A percentile compares a stretch with the other conserved stretches of the same genome.
Conservation (phyloP, 2,113 vertebrate genomes). For the Brachionichthys hirsutus region DNA sequence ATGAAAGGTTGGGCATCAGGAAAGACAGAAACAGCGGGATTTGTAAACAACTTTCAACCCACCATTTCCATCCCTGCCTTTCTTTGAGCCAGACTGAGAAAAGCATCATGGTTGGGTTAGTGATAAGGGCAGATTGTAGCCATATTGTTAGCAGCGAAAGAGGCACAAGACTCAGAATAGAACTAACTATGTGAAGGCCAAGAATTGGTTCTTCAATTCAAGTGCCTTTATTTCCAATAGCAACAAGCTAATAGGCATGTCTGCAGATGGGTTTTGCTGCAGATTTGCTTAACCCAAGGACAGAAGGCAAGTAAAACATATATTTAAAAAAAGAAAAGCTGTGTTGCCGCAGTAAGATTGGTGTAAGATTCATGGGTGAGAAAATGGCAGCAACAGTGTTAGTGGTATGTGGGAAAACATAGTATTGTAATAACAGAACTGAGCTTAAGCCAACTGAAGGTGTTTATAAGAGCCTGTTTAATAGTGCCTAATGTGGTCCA, state of each 20-base stretch:
- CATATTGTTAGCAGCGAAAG: slow-evolving; percentile 48
- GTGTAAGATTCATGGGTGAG: slow-evolving; percentile 4
- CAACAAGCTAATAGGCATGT: slow-evolving; percentile 64
- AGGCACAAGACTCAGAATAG: slow-evolving; percentile 52
- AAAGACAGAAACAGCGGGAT: slow-evolving; percentile 36
- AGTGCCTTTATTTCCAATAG: slow-evolving; percentile 61
- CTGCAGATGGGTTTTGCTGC: slow-evolving; percentile 49
- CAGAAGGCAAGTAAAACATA: slow-evolving; percentile 42
- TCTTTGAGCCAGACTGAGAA: slow-evolving; percentile 42
- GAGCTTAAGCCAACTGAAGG: not conserved
- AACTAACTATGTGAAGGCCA: slow-evolving; percentile 59
- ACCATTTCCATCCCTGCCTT: slow-evolving; percentile 13
- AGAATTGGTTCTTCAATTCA: slow-evolving; percentile 54
- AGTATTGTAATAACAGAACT: not conserved
- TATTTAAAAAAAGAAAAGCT: slow-evolving; percentile 3
- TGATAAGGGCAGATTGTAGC: slow-evolving; percentile 58
- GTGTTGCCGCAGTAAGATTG: slow-evolving; percentile 30
- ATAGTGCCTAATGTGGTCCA: slow-evolving; percentile 14
- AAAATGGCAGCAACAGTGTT: not conserved
- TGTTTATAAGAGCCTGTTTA: not conserved
- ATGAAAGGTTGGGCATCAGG: slow-evolving; percentile 21
- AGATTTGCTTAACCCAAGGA: slow-evolving; percentile 65
- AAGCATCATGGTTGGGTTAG: slow-evolving; percentile 38
- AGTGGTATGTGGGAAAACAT: no score
- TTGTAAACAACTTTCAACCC: slow-evolving; percentile 53